These are phyloP conservation scores for Pocillopora damicornis DNA, from an alignment of 64 coral and sea anemone genomes.

Conservation along the genomic window DNA sequence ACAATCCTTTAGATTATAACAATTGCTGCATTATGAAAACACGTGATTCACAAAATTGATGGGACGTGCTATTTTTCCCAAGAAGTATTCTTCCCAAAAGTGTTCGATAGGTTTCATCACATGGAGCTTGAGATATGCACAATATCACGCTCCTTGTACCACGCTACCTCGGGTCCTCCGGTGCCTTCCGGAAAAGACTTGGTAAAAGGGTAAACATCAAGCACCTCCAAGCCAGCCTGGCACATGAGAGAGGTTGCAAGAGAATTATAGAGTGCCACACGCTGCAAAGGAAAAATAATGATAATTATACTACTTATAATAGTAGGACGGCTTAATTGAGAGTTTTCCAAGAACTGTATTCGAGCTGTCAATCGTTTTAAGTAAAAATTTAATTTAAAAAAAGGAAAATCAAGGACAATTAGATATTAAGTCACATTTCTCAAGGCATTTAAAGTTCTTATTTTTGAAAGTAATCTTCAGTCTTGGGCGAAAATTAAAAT, in stretches of 20 bases:
- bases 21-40: conserved; percentile 45
- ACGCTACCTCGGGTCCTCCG: conserved; percentile 82
- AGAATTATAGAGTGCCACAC: conserved; percentile 78
- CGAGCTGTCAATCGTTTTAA: too few relatives aligned
- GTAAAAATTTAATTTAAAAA: too few relatives aligned
- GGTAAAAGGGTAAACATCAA: conserved; percentile 90
- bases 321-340: too few relatives aligned
- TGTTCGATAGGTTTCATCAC: conserved; percentile 72
- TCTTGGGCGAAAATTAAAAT: too few relatives aligned
- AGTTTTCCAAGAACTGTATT: too few relatives aligned
- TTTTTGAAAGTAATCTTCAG: too few relatives aligned
- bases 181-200: conserved; percentile 79
- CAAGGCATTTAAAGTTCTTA: too few relatives aligned
- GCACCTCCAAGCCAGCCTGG: conserved; percentile 69
- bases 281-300: conserved; percentile 40
- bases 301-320: too few relatives aligned
- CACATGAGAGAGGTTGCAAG: conserved; percentile 75
- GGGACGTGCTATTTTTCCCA: conserved; percentile 35
- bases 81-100: conserved; percentile 66
- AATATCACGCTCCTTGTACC: conserved; percentile 88
- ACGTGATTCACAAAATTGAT: conserved; percentile 62
- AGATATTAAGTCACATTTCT: too few relatives aligned
- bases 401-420: too few relatives aligned
- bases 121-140: conserved; percentile 83
- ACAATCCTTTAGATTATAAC: not conserved